Percentiles rank a stretch among this genome's conserved stretches.
phyloP scores from a whole-genome alignment of 2,797 vertebrate genomes.

The Fringilla coelebs region DNA sequence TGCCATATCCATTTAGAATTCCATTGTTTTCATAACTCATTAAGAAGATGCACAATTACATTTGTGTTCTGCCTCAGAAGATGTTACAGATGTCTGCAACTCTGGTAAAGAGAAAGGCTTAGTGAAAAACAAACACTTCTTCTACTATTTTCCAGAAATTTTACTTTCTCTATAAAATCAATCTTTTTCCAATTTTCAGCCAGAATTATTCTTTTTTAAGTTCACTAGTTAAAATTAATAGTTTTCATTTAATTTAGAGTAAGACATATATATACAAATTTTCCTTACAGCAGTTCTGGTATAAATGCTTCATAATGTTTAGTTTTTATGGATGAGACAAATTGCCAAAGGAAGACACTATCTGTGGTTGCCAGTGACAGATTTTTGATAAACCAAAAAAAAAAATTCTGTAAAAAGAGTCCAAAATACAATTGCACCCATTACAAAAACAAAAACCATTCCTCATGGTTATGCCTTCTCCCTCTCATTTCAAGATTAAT shows the following conservation, averaged over 20 bases:
- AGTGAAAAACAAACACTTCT: background rate
- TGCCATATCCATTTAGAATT: background rate
- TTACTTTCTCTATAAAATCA: background rate
- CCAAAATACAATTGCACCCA: rapidly evolving
- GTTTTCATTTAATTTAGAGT: background rate
- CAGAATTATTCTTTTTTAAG: background rate
- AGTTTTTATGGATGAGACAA: background rate
- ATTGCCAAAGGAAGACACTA: background rate
- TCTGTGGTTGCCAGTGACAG: background rate
- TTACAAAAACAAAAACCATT: background rate
- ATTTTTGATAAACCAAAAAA: background rate
- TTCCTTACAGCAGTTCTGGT: background rate
- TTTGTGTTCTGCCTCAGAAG: background rate
- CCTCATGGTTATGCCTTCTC: background rate
- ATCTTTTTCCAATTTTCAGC: background rate
- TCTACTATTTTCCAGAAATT: background rate
- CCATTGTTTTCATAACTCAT: background rate
- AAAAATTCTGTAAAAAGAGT: background rate
- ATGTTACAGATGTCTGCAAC: background rate
- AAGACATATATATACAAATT: background rate
- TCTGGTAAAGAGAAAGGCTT: background rate
- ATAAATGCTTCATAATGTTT: background rate
- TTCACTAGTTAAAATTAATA: background rate
- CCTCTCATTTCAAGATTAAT: background rate
- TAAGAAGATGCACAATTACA: background rate